A percentile compares a stretch with the other conserved stretches of the same genome.
Conservation (phyloP, 2,888 invertebrate genomes). For the Alloplasta piceator region DNA sequence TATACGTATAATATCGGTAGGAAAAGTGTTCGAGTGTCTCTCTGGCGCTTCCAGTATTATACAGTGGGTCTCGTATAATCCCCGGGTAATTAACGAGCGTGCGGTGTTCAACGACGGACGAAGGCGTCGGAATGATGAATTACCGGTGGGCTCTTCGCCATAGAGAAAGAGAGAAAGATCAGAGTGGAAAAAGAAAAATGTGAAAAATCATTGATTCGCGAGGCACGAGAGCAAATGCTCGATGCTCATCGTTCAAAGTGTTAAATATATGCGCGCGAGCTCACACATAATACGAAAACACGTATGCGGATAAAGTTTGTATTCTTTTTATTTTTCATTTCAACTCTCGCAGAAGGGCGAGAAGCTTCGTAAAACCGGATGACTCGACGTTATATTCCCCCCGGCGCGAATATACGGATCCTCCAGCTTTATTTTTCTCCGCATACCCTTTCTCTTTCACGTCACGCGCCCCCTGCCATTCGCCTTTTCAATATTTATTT, state of each 20-base stretch:
- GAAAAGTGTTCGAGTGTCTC: conserved; percentile 42
- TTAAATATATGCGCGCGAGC: conserved; percentile 39
- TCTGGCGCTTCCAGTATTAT: conserved; percentile 52
- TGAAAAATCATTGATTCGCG: conserved; percentile 46
- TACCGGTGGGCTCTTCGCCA: conserved; percentile 49
- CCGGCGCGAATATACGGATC: conserved; percentile 6
- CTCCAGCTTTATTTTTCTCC: background rate
- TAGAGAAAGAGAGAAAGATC: conserved; percentile 48
- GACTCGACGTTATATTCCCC: conserved; percentile 63
- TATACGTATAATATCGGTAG: conserved; percentile 32
- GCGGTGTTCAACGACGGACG: conserved; percentile 62
- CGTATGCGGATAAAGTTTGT: conserved; percentile 14
- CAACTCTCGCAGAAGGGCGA: background rate
- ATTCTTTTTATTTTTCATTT: conserved; percentile 26
- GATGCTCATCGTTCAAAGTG: conserved; percentile 40
- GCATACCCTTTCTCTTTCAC: conserved; percentile 10
- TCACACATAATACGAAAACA: conserved; percentile 24
- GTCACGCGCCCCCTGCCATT: conserved; percentile 17
- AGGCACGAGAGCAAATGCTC: conserved; percentile 30
- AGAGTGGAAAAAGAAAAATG: conserved; percentile 31
- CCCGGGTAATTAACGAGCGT: conserved; percentile 67
- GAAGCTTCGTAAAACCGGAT: conserved; percentile 67
- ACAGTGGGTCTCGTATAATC: conserved; percentile 63
- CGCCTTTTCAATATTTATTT: conserved; percentile 56
- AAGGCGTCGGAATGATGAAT: conserved; percentile 70